Percentiles rank a stretch among this genome's conserved stretches.
Evolutionary conservation across 2,797 vertebrate species (phyloP).

Genomic region (Dryobates pubescens): DNA sequence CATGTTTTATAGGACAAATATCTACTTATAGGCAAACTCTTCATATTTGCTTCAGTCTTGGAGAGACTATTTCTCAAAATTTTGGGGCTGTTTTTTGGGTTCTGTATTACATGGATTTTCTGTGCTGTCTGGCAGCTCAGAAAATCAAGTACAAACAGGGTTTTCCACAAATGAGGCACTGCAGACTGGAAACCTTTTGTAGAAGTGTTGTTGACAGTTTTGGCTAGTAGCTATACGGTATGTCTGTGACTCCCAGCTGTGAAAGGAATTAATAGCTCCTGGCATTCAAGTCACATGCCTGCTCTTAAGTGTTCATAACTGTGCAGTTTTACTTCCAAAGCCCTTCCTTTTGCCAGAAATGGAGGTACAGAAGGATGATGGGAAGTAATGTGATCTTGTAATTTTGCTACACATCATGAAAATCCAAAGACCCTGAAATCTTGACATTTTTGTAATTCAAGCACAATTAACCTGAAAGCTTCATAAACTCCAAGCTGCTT

Average conservation of each 20-base stretch:
- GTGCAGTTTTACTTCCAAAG: not conserved
- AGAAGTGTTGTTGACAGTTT: not conserved
- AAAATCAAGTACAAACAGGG: not conserved
- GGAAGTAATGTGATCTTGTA: not conserved
- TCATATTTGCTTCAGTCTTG: not conserved
- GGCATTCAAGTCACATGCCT: not conserved
- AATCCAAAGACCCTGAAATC: not conserved
- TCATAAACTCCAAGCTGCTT: not conserved
- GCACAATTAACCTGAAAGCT: not conserved
- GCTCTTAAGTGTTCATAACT: not conserved
- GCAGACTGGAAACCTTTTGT: not conserved
- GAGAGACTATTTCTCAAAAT: not conserved
- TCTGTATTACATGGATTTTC: not conserved
- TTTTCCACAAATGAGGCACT: not conserved
- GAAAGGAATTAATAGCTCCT: not conserved
- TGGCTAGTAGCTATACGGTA: not conserved
- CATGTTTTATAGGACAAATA: not conserved
- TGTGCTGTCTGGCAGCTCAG: not conserved
- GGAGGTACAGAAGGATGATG: not conserved
- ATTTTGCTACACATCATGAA: not conserved
- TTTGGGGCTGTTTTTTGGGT: not conserved
- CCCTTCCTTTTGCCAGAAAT: not conserved
- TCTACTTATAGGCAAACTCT: not conserved
- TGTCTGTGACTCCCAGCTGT: not conserved
- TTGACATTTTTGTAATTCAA: not conserved